Evolutionary conservation across 2,113 vertebrate genomes (phyloP).

Genomic region (Lepus europaeus): DNA sequence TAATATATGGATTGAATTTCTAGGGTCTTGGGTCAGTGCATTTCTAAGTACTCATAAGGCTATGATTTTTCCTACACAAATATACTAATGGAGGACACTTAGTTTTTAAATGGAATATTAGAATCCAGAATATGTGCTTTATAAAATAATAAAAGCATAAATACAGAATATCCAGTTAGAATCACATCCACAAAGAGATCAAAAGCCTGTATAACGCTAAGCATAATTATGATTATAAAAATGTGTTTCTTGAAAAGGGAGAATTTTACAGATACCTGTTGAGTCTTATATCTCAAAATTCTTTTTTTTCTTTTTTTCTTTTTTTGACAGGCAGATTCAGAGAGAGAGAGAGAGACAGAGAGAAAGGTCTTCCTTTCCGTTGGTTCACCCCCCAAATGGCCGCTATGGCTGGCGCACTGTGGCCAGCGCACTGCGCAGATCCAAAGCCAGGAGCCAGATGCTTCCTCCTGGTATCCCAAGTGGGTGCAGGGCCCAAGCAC

Average conservation of each 20-base stretch:
- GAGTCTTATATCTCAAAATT: conserved; percentile 33
- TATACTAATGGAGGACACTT: neutral
- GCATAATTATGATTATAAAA: conserved; percentile 27
- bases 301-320: neutral
- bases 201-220: conserved; percentile 16
- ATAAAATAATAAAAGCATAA: conserved; percentile 28
- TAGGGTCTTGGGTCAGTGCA: neutral
- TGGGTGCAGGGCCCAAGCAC: too few relatives aligned
- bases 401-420: too few relatives aligned
- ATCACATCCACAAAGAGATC: neutral
- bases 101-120: neutral
- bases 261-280: conserved; percentile 33
- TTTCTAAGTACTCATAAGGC: neutral
- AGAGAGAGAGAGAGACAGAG: too few relatives aligned
- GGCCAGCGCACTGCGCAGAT: too few relatives aligned
- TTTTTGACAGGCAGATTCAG: too few relatives aligned
- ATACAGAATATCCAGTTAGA: neutral
- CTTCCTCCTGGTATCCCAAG: too few relatives aligned
- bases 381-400: too few relatives aligned
- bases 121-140: neutral
- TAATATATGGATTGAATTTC: neutral
- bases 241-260: neutral
- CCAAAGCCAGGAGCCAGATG: too few relatives aligned
- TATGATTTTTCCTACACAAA: neutral
- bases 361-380: too few relatives aligned